phyloP scores from a whole-genome alignment of 2,797 vertebrate species.

The Anguilla marmorata region DNA sequence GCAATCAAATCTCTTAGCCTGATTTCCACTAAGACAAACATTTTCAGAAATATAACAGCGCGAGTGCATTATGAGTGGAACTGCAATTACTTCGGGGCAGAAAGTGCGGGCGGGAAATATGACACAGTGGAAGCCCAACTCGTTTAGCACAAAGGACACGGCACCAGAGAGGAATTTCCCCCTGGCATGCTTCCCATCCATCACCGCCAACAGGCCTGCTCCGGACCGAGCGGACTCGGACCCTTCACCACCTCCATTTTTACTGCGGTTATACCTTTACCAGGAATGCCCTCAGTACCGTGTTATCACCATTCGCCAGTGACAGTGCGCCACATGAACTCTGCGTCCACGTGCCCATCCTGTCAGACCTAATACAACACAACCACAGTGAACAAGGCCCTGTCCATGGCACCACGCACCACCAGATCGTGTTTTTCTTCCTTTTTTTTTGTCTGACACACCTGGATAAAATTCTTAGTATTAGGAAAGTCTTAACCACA shows the following conservation, averaged over 20 bases:
- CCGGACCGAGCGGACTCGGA: not conserved
- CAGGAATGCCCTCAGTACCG: not conserved
- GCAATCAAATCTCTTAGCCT: not conserved
- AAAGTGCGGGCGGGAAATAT: not conserved
- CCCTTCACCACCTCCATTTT: not conserved
- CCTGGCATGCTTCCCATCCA: not conserved
- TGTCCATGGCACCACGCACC: not conserved
- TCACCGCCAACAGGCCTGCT: not conserved
- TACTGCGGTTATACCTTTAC: not conserved
- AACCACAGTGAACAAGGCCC: not conserved
- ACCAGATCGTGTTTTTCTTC: not conserved
- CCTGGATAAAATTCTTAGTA: not conserved
- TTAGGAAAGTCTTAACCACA: not conserved
- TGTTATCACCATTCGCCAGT: not conserved
- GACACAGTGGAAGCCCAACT: not conserved
- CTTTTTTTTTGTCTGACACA: too few relatives aligned
- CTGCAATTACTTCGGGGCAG: not conserved
- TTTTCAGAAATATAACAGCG: not conserved
- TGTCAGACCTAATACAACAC: not conserved
- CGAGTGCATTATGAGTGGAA: not conserved
- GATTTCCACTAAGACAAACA: not conserved
- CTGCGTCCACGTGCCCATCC: not conserved
- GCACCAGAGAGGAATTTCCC: constrained; percentile 17
- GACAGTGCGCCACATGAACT: not conserved
- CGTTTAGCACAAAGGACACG: not conserved